Conservation (phyloP, 2,888 invertebrate species). For the Cheilosia pagana region DNA sequence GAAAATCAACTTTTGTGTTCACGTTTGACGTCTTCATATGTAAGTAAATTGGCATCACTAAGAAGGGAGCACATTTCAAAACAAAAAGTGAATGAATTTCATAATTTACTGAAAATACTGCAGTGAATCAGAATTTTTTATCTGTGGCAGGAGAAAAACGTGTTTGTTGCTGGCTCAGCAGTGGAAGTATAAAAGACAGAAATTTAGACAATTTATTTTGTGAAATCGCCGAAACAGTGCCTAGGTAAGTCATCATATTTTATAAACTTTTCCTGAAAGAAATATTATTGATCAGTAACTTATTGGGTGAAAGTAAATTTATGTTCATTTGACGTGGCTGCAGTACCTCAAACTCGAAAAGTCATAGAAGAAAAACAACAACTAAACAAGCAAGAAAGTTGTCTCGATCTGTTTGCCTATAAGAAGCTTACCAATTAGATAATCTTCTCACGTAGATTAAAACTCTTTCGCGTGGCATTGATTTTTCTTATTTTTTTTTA, state of each 20-base stretch:
- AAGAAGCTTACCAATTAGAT: slow-evolving; percentile 31
- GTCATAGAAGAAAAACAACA: neutral
- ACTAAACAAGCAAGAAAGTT: slow-evolving; percentile 20
- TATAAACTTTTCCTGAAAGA: slow-evolving; percentile 14
- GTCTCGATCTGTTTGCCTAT: slow-evolving; percentile 20
- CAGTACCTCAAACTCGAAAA: neutral
- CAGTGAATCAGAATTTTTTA: slow-evolving; percentile 39
- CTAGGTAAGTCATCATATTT: slow-evolving; percentile 19
- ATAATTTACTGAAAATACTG: slow-evolving; percentile 21
- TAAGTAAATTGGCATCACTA: slow-evolving; percentile 27
- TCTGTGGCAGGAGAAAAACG: slow-evolving; percentile 49
- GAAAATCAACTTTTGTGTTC: too few species aligned
- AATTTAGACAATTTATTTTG: slow-evolving; percentile 14
- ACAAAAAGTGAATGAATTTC: slow-evolving; percentile 23
- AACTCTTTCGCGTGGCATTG: slow-evolving; percentile 43
- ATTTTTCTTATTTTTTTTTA: slow-evolving; percentile 19
- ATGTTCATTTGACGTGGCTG: slow-evolving; percentile 55
- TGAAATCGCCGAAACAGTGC: slow-evolving; percentile 20
- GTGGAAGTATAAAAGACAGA: slow-evolving; percentile 11
- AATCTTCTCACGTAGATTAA: slow-evolving; percentile 54
- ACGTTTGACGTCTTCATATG: too few species aligned
- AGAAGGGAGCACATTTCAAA: slow-evolving; percentile 6
- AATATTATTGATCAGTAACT: neutral
- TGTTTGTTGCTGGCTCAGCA: slow-evolving; percentile 38
- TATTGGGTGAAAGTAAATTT: slow-evolving; percentile 50